These are phyloP conservation scores for Gobius niger DNA, from an alignment of 2,113 vertebrate species.

Conservation along the genomic window DNA sequence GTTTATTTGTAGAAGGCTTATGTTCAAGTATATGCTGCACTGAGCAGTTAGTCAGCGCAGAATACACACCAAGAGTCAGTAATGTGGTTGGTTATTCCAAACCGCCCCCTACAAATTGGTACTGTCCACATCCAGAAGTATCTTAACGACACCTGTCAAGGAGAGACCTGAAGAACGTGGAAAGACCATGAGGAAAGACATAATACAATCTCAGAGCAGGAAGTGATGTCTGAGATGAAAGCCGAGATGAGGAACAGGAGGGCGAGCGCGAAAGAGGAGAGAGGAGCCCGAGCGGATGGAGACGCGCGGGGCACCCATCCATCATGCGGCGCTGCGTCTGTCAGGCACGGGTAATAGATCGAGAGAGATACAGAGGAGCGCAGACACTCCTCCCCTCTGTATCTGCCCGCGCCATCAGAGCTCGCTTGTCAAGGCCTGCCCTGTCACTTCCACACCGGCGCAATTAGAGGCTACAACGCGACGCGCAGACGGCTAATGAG, in stretches of 20 bases:
- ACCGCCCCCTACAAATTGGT: background rate
- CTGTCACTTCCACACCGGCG: conserved; percentile 48
- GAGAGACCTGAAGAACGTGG: background rate
- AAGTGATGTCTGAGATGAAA: conserved; percentile 39
- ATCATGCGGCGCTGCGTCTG: conserved; percentile 55
- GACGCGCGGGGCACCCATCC: conserved; percentile 57
- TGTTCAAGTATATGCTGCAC: too few relatives aligned
- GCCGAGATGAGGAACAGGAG: conserved; percentile 45
- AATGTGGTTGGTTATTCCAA: background rate
- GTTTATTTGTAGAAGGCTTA: too few relatives aligned
- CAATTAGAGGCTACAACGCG: conserved; percentile 29
- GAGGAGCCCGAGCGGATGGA: conserved; percentile 44
- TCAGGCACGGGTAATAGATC: conserved; percentile 67
- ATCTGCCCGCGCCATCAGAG: conserved; percentile 60
- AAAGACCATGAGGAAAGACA: conserved; percentile 25
- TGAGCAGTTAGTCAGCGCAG: too few relatives aligned
- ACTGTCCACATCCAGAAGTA: conserved; percentile 4
- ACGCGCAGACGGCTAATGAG: background rate
- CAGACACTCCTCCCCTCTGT: conserved; percentile 67
- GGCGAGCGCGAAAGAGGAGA: conserved; percentile 29
- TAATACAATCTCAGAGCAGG: conserved; percentile 9
- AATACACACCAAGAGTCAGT: background rate
- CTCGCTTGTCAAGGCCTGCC: conserved; percentile 59
- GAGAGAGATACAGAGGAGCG: conserved; percentile 56
- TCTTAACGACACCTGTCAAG: conserved; percentile 5